Conservation (phyloP, 2,113 vertebrate genomes). For the Austrofundulus limnaeus region DNA sequence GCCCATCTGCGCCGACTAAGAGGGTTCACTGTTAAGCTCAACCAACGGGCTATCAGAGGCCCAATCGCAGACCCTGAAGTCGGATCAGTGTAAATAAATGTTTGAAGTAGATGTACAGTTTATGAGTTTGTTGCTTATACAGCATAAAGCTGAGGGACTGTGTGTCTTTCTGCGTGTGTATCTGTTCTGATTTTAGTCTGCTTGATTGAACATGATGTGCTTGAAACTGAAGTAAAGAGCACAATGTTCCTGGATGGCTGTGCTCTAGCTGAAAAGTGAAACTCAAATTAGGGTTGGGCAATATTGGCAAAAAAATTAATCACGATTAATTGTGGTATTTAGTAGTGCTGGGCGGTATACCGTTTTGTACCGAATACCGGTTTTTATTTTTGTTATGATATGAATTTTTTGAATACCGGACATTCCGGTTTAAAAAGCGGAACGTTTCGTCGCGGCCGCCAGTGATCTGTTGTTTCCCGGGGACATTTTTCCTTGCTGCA, state of each 20-base stretch:
- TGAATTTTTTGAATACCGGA: no score
- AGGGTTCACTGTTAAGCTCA: slow-evolving; percentile 43
- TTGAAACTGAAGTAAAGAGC: slow-evolving; percentile 24
- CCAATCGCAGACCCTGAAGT: slow-evolving; percentile 9
- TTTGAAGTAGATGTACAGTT: neutral
- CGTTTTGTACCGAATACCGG: no score
- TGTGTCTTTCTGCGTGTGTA: neutral
- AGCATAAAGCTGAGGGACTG: neutral
- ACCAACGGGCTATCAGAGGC: slow-evolving; percentile 24
- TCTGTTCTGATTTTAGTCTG: neutral
- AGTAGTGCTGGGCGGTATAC: no score
- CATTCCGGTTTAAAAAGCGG: no score
- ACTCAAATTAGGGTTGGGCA: slow-evolving; percentile 24
- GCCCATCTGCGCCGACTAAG: slow-evolving; percentile 42
- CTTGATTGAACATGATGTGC: neutral
- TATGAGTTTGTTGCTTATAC: neutral
- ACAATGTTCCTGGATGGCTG: slow-evolving; percentile 26
- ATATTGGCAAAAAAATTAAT: no score
- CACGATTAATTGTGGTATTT: no score
- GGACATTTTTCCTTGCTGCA: no score
- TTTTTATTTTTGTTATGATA: no score
- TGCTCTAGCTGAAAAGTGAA: slow-evolving; percentile 18
- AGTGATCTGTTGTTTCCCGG: no score
- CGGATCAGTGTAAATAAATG: slow-evolving; percentile 27
- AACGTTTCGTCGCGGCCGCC: no score